Base-by-base conservation (phyloP, 2,113 vertebrate species). In the Suncus etruscus region DNA sequence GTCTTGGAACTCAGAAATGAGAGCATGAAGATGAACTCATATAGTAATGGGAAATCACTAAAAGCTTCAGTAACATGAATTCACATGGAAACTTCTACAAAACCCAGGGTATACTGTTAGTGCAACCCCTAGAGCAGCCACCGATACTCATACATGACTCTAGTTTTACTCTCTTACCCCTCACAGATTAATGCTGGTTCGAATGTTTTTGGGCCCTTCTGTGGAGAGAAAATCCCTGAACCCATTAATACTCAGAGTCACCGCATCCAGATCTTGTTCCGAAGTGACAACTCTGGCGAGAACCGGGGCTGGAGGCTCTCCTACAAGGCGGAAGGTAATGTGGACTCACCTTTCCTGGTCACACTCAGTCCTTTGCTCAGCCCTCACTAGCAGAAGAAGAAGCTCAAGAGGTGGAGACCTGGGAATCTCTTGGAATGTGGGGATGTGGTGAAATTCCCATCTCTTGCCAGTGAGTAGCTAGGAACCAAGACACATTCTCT, bases 251-350 rank as follows among this genome's bases (percentile, higher is more conserved):
- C 98, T 0, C 96, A 97, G 95, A 98, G 97, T 93, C 98, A 98
- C 96, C 94, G 91, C 0, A 89, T 98, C 39, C 97, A 96, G 88
- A 97, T 99, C 65, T 32, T 96, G 20, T 99, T 99, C 95, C 98
- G 98, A 96, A 99, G 98, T 4, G 99, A 99, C 97, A 97, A 98
- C 95, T 99, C 99, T 0, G 99, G 99, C 58, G 99, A 99, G 82
- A 99, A 99, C 93, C 93, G 95, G 1, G 99, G 99, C 94, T 99
- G 99, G 99, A 99, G 96, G 83, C 80, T 99, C 72, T 97, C 95
- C 0, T 99, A 99, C 96, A 98, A 96, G 3, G 98, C 98, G 3
- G 92, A 96, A 92, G 98, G 98, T 99, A 97, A 97, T 3, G 58
- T 12, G 25, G 9, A 7, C 18, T 74, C 3, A 14, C 0, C 31